Percentiles rank a stretch among this genome's conserved stretches.
Conservation (phyloP, 2,888 invertebrate species). For the Oligia strigilis region DNA sequence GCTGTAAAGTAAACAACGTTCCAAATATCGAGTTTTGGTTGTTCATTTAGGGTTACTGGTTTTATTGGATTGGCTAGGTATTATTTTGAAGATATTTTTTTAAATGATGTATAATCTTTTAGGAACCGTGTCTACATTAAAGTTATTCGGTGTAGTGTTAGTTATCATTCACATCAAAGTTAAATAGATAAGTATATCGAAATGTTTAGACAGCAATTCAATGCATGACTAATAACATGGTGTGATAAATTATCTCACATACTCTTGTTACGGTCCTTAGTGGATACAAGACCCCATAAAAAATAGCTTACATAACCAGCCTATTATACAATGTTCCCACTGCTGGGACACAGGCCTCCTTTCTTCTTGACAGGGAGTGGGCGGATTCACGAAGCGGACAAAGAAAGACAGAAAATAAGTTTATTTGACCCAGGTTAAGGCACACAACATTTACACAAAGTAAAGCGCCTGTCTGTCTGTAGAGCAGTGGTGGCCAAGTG, state of each 20-base stretch:
- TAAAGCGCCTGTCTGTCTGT: no score
- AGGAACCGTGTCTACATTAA: not conserved
- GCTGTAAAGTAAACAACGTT: not conserved
- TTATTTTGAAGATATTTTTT: not conserved
- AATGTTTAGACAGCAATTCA: not conserved
- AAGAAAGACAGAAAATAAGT: no score
- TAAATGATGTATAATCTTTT: not conserved
- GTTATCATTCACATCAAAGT: not conserved
- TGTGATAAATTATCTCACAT: no score
- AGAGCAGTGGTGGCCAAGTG: no score
- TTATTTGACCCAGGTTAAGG: no score
- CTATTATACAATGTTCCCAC: not conserved
- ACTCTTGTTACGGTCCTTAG: not conserved
- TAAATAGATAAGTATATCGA: not conserved
- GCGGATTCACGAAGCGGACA: no score
- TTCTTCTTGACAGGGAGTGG: not conserved
- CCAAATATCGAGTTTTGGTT: not conserved
- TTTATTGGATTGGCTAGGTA: not conserved
- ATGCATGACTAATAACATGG: not conserved
- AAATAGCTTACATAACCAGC: not conserved
- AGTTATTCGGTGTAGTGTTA: not conserved
- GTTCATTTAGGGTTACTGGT: not conserved
- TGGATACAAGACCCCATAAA: not conserved
- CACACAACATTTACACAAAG: no score
- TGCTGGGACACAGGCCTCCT: not conserved